phyloP scores from a whole-genome alignment of 2,888 invertebrate species.

The Dioctria linearis region DNA sequence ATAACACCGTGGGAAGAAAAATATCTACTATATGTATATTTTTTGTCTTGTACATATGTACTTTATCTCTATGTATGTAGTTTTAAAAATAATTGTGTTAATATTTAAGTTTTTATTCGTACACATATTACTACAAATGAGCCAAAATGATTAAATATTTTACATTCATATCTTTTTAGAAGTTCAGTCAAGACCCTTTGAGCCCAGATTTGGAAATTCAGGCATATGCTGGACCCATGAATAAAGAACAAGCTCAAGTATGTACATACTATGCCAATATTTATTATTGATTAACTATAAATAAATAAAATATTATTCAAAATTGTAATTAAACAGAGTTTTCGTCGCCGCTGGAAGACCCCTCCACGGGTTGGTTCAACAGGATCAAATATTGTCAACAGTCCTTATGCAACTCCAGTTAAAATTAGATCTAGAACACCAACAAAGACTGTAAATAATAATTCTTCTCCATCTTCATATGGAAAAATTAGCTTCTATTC shows the following conservation, averaged over 20 bases:
- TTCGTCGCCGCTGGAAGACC: slow-evolving; percentile 87
- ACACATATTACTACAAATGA: not conserved
- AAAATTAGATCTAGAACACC: slow-evolving; percentile 60
- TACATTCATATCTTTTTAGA: slow-evolving; percentile 70
- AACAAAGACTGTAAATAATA: slow-evolving; percentile 55
- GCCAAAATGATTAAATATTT: no score
- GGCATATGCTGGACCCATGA: slow-evolving; percentile 95
- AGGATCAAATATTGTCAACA: slow-evolving; percentile 62
- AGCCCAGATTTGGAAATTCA: slow-evolving; percentile 82
- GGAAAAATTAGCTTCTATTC: slow-evolving; percentile 37
- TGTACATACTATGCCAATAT: not conserved
- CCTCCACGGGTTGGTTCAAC: slow-evolving; percentile 75
- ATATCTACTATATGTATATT: no score
- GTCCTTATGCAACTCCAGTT: slow-evolving; percentile 60
- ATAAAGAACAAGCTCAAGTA: slow-evolving; percentile 77
- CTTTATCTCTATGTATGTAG: no score
- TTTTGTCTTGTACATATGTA: no score
- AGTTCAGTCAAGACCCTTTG: slow-evolving; percentile 77
- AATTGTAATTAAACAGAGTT: slow-evolving; percentile 67
- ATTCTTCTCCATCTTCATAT: slow-evolving; percentile 32
- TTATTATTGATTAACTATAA: not conserved
- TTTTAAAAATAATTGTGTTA: no score
- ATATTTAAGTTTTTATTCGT: not conserved
- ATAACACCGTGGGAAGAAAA: no score
- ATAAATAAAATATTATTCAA: not conserved